Conservation (phyloP, 2,888 invertebrate species). For the Muscina levida region DNA sequence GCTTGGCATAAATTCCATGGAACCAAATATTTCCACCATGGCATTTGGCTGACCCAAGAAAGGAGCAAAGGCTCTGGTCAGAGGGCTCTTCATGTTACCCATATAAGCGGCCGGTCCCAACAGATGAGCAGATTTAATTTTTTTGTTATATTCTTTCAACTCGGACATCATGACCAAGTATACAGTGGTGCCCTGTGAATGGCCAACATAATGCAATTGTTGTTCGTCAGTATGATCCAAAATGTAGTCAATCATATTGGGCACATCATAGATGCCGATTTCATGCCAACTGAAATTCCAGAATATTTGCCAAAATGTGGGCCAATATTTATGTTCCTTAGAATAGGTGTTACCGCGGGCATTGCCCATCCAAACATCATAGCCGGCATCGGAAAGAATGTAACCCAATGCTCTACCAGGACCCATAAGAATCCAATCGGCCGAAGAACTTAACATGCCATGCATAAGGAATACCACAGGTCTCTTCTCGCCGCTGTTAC, state of each 20-base stretch:
- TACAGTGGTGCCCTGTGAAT: constrained; percentile 93
- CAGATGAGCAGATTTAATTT: constrained; percentile 59
- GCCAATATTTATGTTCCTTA: constrained; percentile 80
- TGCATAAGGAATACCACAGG: constrained; percentile 74
- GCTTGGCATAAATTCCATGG: constrained; percentile 74
- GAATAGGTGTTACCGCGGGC: constrained; percentile 87
- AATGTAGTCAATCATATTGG: constrained; percentile 89
- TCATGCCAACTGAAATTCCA: constrained; percentile 89
- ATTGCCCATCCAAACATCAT: no score
- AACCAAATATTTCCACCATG: constrained; percentile 72
- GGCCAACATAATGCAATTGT: constrained; percentile 86
- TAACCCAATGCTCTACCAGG: constrained; percentile 73
- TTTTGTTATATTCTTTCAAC: constrained; percentile 23
- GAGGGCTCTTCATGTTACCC: constrained; percentile 78
- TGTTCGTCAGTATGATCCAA: constrained; percentile 70
- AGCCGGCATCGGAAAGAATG: constrained; percentile 83
- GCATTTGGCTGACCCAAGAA: constrained; percentile 73
- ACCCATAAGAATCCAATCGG: constrained; percentile 73
- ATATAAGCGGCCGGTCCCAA: constrained; percentile 82
- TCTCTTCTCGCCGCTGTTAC: constrained; percentile 50
- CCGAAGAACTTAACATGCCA: constrained; percentile 73
- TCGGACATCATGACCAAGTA: constrained; percentile 44
- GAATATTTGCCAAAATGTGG: constrained; percentile 72
- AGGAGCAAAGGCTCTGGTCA: constrained; percentile 72
- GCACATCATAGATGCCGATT: constrained; percentile 92